These are phyloP conservation scores for Bolinopsis microptera DNA, from an alignment of 37 sponge, comb jelly and placozoan genomes.

Conservation along the genomic window DNA sequence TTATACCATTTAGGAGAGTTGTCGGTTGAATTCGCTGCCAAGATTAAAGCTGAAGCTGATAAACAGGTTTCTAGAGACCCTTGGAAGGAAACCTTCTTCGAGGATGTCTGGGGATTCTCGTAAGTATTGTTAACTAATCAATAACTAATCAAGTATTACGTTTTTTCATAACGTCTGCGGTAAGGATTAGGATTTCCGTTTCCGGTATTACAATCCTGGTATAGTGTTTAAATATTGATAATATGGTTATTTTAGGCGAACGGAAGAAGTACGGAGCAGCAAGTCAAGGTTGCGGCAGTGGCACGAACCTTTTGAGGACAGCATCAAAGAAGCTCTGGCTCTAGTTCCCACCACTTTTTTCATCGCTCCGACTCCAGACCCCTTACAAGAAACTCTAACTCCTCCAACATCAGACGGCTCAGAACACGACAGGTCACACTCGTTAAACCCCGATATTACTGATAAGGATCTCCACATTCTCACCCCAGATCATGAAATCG, in stretches of 20 bases:
- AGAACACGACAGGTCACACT: conserved; percentile 24
- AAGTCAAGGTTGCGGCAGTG: conserved; percentile 6
- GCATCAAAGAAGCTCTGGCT: conserved; percentile 21
- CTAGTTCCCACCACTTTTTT: background rate
- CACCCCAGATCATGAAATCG: conserved; percentile 7
- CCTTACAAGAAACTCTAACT: background rate
- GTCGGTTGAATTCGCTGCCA: conserved; percentile 16
- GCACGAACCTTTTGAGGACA: conserved; percentile 15
- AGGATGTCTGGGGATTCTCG: conserved; percentile 53
- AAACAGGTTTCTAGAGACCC: conserved; percentile 11
- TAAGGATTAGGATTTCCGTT: too few relatives aligned
- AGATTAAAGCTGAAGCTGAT: conserved; percentile 16
- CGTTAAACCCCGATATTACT: background rate
- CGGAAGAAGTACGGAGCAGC: background rate
- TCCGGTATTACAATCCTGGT: too few relatives aligned
- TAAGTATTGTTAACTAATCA: conserved; percentile 22
- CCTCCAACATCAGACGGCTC: conserved; percentile 36
- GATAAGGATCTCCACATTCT: conserved; percentile 9
- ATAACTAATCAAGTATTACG: too few relatives aligned
- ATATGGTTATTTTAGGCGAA: background rate
- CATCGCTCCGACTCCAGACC: background rate
- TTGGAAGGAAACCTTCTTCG: conserved; percentile 49
- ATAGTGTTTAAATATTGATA: too few relatives aligned
- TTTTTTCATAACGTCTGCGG: too few relatives aligned
- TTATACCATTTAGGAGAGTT: conserved; percentile 52